Evolutionary conservation across 2,888 invertebrate species (phyloP).

Genomic region (Protonemura montana): DNA sequence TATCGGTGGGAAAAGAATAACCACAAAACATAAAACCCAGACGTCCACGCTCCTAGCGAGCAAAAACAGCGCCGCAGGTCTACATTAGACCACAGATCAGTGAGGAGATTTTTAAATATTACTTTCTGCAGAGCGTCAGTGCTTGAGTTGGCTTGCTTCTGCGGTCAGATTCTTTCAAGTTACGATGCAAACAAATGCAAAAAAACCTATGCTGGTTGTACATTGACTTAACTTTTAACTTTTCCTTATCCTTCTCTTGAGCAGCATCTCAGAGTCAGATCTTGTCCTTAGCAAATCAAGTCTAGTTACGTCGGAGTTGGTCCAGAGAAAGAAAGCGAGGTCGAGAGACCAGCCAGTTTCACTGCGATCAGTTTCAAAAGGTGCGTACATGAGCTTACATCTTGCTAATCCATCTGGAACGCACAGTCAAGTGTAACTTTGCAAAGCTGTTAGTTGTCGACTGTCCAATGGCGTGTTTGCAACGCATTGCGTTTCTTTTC

Average conservation of each 20-base stretch:
- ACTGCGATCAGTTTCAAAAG: not conserved
- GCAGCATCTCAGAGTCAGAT: not conserved
- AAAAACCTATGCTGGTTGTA: not conserved
- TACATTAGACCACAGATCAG: too few species aligned
- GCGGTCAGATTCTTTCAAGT: too few species aligned
- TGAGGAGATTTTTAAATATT: too few species aligned
- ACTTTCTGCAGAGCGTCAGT: too few species aligned
- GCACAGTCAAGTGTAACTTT: not conserved
- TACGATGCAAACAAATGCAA: not conserved
- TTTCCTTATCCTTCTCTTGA: not conserved
- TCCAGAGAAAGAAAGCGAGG: conserved; percentile 32
- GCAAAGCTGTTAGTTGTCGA: not conserved
- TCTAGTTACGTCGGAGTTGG: conserved; percentile 17
- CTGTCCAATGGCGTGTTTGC: not conserved
- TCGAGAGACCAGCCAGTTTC: conserved; percentile 27
- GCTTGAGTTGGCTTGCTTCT: too few species aligned
- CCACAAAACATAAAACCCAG: too few species aligned
- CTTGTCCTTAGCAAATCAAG: conserved; percentile 22
- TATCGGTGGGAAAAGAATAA: too few species aligned
- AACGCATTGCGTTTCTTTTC: not conserved
- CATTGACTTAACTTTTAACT: not conserved
- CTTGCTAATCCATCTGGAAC: not conserved
- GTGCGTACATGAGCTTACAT: conserved; percentile 8
- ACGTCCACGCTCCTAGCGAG: too few species aligned
- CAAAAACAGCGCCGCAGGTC: too few species aligned